Evolutionary conservation across 64 coral and sea anemone species (phyloP), one percentile per base, ranked within the genome.

Genomic region (Montipora capricornis): DNA sequence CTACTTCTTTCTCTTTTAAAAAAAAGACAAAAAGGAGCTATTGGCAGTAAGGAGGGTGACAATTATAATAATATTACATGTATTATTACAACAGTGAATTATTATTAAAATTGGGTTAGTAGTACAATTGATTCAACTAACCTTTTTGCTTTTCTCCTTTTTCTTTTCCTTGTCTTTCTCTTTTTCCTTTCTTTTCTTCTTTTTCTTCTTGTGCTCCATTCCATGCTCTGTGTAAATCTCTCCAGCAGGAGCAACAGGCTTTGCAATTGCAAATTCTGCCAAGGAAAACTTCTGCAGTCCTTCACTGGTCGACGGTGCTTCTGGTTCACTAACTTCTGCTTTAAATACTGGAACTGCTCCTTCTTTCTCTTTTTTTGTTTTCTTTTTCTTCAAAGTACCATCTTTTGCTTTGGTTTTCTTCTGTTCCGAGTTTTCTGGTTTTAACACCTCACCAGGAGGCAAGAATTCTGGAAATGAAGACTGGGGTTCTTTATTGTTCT

Each of bases 111-210:
- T 37, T 37, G 37, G 0, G 37, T 37, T 37, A 37, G 37, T 20
- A 45, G 4, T 46, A n/a, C 47, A 78, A 44, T 20, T 5, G 3
- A 20, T 78, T 79, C 19, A 93, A 44, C 68, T 80, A 75, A 71
- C 85, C 94, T 68, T 86, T 87, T 82, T 90, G 84, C 24, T 94
- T 81, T 77, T 83, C 22, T 91, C 91, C 64, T 95, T 97, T 70
- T 83, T 93, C 61, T 89, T 97, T 74, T 51, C 88, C 55, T 91
- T 97, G 11, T 94, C 86, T 24, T 87, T 97, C 9, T 97, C 96
- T 51, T 97, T 97, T 68, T 97, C 96, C 20, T 97, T 97, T 17
- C 88, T 89, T 58, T 97, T 97, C 79, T 97, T 97, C 57, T 97
- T 89, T 89, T 97, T 97, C 73, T 95, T 97, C n/a, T 92, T 91